Evolutionary conservation across 1,140 invertebrate genomes (phyloP).

Genomic region (Drosophila novamexicana): DNA sequence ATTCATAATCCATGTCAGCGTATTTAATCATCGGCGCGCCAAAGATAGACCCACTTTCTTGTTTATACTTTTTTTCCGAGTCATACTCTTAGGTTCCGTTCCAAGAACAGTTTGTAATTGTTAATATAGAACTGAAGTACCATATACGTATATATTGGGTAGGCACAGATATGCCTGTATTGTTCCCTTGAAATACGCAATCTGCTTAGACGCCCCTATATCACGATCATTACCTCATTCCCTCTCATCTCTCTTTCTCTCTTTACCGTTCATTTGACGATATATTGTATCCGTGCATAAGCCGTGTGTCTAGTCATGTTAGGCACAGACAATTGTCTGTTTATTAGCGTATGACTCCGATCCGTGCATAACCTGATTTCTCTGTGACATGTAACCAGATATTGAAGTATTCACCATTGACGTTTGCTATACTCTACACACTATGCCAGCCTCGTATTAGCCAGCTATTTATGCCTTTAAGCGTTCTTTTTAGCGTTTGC

Average conservation of each 20-base stretch:
- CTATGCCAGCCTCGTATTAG: constrained; percentile 1
- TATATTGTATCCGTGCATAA: constrained; percentile 20
- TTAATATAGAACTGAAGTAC: constrained; percentile 26
- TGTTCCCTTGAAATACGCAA: constrained; percentile 56
- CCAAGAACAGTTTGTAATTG: constrained; percentile 68
- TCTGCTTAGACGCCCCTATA: constrained; percentile 46
- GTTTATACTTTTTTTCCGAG: constrained; percentile 54
- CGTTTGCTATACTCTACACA: neutral
- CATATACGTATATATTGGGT: constrained; percentile 14
- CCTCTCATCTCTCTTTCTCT: constrained; percentile 6
- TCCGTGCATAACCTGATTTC: constrained; percentile 72
- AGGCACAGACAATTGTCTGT: constrained; percentile 58
- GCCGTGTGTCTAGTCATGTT: constrained; percentile 51
- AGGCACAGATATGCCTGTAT: neutral
- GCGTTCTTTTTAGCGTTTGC: constrained; percentile 12
- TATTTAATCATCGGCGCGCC: too few relatives aligned
- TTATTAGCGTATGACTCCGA: constrained; percentile 71
- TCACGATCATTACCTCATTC: constrained; percentile 4
- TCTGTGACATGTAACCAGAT: constrained; percentile 13
- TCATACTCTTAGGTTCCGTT: constrained; percentile 59
- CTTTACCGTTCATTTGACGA: constrained; percentile 11
- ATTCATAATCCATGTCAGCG: too few relatives aligned
- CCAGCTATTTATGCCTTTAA: constrained; percentile 9
- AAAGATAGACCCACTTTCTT: too few relatives aligned
- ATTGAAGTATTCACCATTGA: constrained; percentile 10